These are phyloP conservation scores for Catharus ustulatus DNA, from an alignment of 2,797 vertebrate genomes.

Conservation along the genomic window DNA sequence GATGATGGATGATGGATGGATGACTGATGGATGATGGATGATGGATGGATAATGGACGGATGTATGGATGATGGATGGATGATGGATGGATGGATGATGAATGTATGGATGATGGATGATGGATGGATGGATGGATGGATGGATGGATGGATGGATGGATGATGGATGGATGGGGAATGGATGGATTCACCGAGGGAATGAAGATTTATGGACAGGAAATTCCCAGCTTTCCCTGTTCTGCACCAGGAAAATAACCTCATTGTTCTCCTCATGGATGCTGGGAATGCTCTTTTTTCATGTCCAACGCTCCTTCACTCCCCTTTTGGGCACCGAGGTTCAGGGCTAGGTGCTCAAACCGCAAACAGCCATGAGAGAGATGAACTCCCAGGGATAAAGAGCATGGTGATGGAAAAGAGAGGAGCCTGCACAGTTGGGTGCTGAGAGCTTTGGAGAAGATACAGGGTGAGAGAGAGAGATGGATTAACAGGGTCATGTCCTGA, in stretches of 20 bases:
- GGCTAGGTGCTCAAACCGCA: not conserved
- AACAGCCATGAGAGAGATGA: not conserved
- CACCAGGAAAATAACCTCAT: not conserved
- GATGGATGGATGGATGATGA: not conserved
- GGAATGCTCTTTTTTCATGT: not conserved
- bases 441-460: not conserved
- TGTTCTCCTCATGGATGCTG: rapidly evolving
- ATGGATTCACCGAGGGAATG: not conserved
- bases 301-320: rapidly evolving
- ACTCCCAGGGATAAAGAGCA: not conserved
- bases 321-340: rapidly evolving
- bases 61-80: not conserved
- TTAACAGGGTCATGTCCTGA: not conserved
- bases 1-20: not conserved
- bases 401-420: not conserved
- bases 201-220: too few relatives aligned
- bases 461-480: not conserved
- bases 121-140: too few relatives aligned
- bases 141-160: too few relatives aligned
- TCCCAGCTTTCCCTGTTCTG: not conserved
- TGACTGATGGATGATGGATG: not conserved
- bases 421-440: not conserved
- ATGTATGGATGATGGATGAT: too few relatives aligned
- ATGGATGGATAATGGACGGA: too few relatives aligned
- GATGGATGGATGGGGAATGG: not conserved